phyloP scores from a whole-genome alignment of 2,113 vertebrate genomes.

The Murina feae region DNA sequence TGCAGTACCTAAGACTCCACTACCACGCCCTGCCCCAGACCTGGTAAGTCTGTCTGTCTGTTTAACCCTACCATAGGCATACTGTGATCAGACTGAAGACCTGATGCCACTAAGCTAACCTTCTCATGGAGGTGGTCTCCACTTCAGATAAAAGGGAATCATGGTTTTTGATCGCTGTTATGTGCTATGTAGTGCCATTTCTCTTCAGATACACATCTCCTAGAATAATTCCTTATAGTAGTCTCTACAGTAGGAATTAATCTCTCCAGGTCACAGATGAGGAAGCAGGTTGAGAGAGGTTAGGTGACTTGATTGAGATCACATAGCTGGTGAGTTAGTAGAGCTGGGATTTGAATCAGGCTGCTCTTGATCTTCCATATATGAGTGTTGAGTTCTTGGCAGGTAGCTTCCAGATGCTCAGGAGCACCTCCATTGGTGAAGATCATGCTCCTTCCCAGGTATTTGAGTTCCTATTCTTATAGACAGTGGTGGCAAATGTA shows the following conservation, averaged over 20 bases:
- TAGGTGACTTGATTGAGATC: not conserved
- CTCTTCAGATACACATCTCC: not conserved
- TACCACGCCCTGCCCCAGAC: not conserved
- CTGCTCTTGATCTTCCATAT: not conserved
- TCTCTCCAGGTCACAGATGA: not conserved
- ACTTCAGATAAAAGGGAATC: not conserved
- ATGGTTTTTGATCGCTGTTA: not conserved
- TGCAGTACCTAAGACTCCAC: not conserved
- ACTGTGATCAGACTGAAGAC: not conserved
- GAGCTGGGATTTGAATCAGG: not conserved
- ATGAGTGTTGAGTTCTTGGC: not conserved
- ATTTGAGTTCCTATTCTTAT: not conserved
- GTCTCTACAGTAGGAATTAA: not conserved
- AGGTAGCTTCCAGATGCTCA: not conserved
- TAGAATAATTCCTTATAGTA: not conserved
- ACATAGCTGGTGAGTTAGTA: not conserved
- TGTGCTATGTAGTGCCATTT: not conserved
- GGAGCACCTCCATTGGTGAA: not conserved
- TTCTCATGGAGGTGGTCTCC: not conserved
- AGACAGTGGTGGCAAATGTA: not conserved
- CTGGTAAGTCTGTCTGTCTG: slow-evolving; percentile 32
- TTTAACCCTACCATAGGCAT: not conserved
- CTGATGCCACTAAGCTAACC: not conserved
- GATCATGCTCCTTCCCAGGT: not conserved
- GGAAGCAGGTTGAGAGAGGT: not conserved